Evolutionary conservation across 2,888 invertebrate genomes (phyloP).

Genomic region (Epirrita christyi): DNA sequence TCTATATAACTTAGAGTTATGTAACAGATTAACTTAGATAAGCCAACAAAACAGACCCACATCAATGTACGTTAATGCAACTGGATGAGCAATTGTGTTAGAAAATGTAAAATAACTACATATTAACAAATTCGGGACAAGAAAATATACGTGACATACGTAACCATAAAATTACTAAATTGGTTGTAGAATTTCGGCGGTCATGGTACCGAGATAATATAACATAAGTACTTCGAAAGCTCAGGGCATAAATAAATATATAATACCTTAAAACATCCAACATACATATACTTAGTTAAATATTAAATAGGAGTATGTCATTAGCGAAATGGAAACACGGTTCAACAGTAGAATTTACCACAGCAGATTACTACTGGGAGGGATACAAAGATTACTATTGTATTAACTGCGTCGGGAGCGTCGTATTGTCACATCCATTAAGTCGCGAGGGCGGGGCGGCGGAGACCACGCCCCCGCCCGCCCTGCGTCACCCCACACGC

Average conservation of each 20-base stretch:
- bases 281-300: background rate
- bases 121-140: too few relatives aligned
- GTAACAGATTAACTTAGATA: too few relatives aligned
- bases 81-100: too few relatives aligned
- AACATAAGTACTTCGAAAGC: too few relatives aligned
- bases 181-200: background rate
- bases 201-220: too few relatives aligned
- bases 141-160: too few relatives aligned
- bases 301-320: constrained; percentile 15
- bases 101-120: too few relatives aligned
- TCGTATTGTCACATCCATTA: constrained; percentile 83
- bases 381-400: constrained; percentile 78
- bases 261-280: background rate
- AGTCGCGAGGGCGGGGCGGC: constrained; percentile 66
- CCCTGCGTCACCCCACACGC: constrained; percentile 54
- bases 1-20: too few relatives aligned
- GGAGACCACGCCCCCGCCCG: constrained; percentile 61
- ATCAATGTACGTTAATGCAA: too few relatives aligned
- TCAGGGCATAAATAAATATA: too few relatives aligned
- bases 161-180: background rate
- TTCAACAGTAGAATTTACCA: constrained; percentile 23
- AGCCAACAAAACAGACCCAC: too few relatives aligned
- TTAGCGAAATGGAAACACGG: constrained; percentile 25
- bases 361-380: constrained; percentile 60
- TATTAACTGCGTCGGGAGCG: constrained; percentile 69